Evolutionary conservation across 2,797 vertebrate species (phyloP).

Genomic region (Pogoniulus pusillus): DNA sequence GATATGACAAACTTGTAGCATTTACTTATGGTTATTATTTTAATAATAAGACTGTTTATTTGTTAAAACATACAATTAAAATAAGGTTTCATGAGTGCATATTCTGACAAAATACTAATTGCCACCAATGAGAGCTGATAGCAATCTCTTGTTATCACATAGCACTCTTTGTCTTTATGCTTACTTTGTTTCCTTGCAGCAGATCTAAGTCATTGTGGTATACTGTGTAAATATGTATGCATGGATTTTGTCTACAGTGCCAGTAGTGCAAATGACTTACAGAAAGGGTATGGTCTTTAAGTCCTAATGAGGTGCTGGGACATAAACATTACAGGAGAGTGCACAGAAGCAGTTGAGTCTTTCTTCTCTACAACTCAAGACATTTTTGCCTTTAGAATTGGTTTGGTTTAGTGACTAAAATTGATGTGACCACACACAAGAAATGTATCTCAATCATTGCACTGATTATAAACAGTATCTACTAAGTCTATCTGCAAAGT

Average conservation of each 20-base stretch:
- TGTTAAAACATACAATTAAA: background rate
- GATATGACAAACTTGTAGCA: background rate
- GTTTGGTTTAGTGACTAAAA: background rate
- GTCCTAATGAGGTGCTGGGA: constrained; percentile 1
- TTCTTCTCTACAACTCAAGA: background rate
- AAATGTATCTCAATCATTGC: background rate
- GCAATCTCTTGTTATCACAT: background rate
- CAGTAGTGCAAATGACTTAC: constrained; percentile 15
- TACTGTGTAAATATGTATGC: background rate
- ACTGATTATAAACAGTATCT: background rate
- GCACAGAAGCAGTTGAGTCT: background rate
- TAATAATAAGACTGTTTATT: background rate
- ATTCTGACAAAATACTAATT: background rate
- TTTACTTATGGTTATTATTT: background rate
- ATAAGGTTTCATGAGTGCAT: background rate
- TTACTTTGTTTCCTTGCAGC: constrained; percentile 23
- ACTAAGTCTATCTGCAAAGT: background rate
- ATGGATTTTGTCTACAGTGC: background rate
- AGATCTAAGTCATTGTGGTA: constrained; percentile 3
- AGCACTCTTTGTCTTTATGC: background rate
- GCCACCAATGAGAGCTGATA: background rate
- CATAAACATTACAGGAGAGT: constrained; percentile 7
- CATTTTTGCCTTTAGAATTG: background rate
- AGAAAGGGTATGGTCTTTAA: background rate
- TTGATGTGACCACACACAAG: background rate